Percentiles rank a stretch among this genome's conserved stretches.
Evolutionary conservation across 30 jellyfish, hydroid and myxozoan genomes (phyloP).

Genomic region (Nemopilema nomurai): DNA sequence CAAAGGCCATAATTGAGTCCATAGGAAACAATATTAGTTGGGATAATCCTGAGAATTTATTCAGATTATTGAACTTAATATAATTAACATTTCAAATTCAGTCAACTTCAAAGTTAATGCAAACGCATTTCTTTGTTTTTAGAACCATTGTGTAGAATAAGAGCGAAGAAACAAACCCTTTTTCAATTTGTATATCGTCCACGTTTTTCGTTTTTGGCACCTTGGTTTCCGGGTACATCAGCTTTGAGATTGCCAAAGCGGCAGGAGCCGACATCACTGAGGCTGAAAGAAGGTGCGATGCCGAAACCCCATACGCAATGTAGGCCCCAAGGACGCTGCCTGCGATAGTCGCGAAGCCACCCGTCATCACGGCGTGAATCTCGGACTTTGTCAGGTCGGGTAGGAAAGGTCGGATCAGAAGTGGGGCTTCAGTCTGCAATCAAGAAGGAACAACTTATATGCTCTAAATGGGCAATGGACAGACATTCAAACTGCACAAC

Average conservation of each 20-base stretch:
- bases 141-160: too few relatives aligned
- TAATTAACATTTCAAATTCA: too few relatives aligned
- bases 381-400: conserved; percentile 87
- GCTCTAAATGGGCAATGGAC: neutral
- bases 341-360: conserved; percentile 97
- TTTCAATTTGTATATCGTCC: conserved; percentile 58
- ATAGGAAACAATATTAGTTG: too few relatives aligned
- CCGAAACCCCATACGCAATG: conserved; percentile 77
- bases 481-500: neutral
- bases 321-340: conserved; percentile 95
- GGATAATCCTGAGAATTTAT: too few relatives aligned
- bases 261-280: conserved; percentile 99
- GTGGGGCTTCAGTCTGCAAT: conserved; percentile 90
- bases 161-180: conserved; percentile 67
- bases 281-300: conserved; percentile 92
- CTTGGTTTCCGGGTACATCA: conserved; percentile 92
- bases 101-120: too few relatives aligned
- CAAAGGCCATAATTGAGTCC: too few relatives aligned
- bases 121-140: too few relatives aligned
- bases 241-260: conserved; percentile 88
- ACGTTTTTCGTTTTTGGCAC: conserved; percentile 57
- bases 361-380: conserved; percentile 90
- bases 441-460: neutral
- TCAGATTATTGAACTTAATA: too few relatives aligned
- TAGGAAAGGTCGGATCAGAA: conserved; percentile 87